Evolutionary conservation across 1,140 invertebrate genomes (phyloP).

Genomic region (Caenorhabditis latens): DNA sequence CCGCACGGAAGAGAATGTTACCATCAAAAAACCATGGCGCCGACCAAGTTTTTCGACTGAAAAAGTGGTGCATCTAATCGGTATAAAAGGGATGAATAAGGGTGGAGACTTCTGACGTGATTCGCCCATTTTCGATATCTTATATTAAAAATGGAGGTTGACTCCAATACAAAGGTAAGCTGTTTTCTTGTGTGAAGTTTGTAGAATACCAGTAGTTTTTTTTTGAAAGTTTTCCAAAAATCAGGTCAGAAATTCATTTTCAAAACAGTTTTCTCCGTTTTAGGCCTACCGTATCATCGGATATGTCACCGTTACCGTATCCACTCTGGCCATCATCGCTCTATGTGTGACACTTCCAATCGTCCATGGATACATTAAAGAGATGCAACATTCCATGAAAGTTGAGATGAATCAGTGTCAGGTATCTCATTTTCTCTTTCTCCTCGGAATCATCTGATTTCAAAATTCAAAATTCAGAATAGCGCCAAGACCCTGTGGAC

Average conservation of each 20-base stretch:
- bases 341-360: conserved; percentile 60
- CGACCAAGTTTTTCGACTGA: conserved; percentile 39
- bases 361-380: conserved; percentile 47
- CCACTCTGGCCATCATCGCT: conserved; percentile 44
- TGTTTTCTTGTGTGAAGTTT: neutral
- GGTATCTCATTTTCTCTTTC: neutral
- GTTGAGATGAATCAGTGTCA: conserved; percentile 54
- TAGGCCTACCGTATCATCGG: conserved; percentile 56
- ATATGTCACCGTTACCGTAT: conserved; percentile 36
- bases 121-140: neutral
- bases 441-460: no score
- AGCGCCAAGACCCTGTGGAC: conserved; percentile 36
- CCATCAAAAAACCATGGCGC: conserved; percentile 26
- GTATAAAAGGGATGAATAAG: conserved; percentile 2
- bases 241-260: no score
- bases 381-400: conserved; percentile 47
- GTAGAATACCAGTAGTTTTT: no score
- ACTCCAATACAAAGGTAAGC: conserved; percentile 45
- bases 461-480: conserved; percentile 34
- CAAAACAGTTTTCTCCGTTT: neutral
- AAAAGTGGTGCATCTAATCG: conserved; percentile 48
- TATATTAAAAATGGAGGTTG: conserved; percentile 2
- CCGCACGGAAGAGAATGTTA: neutral
- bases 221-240: no score
- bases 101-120: neutral